Percentiles rank a stretch among this genome's conserved stretches.
Conservation (phyloP, 2,888 invertebrate genomes). For the Acrobasis suavella region DNA sequence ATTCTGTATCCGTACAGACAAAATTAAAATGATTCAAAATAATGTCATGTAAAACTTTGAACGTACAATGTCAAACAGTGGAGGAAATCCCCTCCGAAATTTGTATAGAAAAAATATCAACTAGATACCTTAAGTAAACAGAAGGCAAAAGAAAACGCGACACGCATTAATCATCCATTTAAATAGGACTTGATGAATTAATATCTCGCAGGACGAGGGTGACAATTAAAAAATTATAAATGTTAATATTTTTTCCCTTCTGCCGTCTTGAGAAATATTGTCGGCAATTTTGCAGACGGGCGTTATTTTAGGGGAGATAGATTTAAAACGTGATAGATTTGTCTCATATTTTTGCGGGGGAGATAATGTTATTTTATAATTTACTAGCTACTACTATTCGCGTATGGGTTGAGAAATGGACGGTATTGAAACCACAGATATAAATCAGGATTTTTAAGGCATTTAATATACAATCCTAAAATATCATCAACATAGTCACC, state of each 20-base stretch:
- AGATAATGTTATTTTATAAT: neutral
- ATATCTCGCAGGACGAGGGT: neutral
- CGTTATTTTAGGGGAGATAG: conserved; percentile 9
- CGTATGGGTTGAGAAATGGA: too few species aligned
- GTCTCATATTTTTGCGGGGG: neutral
- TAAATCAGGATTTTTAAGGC: too few species aligned
- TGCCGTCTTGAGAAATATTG: conserved; percentile 3
- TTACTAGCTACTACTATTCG: neutral
- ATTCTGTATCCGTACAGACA: too few species aligned
- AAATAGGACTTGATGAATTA: conserved; percentile 15
- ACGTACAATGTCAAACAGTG: too few species aligned
- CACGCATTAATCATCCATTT: conserved; percentile 14
- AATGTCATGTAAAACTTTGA: too few species aligned
- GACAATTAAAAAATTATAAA: conserved; percentile 21
- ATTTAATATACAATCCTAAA: too few species aligned
- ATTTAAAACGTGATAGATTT: conserved; percentile 10
- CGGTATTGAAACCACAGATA: too few species aligned
- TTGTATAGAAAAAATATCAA: too few species aligned
- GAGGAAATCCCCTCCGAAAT: too few species aligned
- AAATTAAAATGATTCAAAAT: too few species aligned
- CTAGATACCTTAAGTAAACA: neutral
- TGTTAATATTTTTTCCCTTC: conserved; percentile 16
- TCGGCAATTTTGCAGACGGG: conserved; percentile 7
- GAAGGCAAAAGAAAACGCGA: neutral
- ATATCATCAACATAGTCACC: too few species aligned